Base-by-base conservation (phyloP, 2,888 invertebrate species). In the Eristalis tenax region DNA sequence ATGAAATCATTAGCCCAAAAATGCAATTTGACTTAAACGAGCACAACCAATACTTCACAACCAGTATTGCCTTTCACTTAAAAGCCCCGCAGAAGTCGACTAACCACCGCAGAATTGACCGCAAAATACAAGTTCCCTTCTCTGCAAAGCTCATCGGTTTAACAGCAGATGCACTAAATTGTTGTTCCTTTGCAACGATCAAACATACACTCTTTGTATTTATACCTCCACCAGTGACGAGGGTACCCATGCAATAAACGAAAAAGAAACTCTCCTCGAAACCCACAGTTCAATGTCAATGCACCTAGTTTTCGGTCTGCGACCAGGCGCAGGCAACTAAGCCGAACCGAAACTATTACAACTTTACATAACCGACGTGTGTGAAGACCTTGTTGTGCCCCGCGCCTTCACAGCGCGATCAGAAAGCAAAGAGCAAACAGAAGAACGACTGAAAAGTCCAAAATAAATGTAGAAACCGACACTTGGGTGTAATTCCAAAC, bases 261-360 rank as follows among this genome's bases (percentile, higher is more conserved):
- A n/a, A 28, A 50, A 22, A 68, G 50, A 18, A 50, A 32, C 18
- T 68, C 23, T 56, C 56, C 26, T 61, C 8, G 38, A 66, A 59
- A 22, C 6, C 26, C 35, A 38, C 18, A 18, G 50, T 56, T 68
- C 78, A 78, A 69, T 73, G 83, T 43, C 77, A 78, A 63, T 11
- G 23, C n/a, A 22, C 5, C 73, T 63, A 78, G 74, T 83, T 83
- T 64, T 74, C 73, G 78, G 64, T 74, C 64, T 35, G 64, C 63
- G 68, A 74, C 32, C 74, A 11, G 64, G 43, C 57, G 26, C 50
- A 18, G 5, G 4, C 43, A n/a, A 15, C 18, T 50, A 8, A 43
- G 18, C 6, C 59, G n/a, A 26, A 26, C 26, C 32, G 32, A 8
- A 56, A 18, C 56, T 6, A 59, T 28, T 13, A 13, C 59, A 13